Evolutionary conservation across 2,113 vertebrate genomes (phyloP), one percentile per base, ranked within the genome.

Genomic region (Channa argus): DNA sequence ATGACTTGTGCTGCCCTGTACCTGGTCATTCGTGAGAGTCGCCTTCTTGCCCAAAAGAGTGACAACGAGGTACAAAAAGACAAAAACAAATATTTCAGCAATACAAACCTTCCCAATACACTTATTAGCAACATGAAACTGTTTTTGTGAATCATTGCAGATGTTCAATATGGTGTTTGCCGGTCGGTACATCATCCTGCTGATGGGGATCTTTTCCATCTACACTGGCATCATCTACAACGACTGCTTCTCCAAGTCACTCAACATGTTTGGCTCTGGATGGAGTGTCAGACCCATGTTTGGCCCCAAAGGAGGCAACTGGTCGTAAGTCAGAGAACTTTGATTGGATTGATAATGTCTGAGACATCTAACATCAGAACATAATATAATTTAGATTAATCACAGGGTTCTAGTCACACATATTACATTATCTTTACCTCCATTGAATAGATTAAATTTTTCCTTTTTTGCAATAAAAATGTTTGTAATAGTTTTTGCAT

Each of bases 161-260:
- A 98, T 99, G 93, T 99, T 99, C 86, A 98, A 90, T 92, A 99
- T 96, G 85, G 89, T 99, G 51, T 99, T 99, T 77, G 95, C 95
- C 9, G 98, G 98, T 0, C 96, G 98, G 0, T 99, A 99, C 92
- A 99, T 99, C 78, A 95, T 99, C 81, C 95, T 99, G 0, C 88
- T 99, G 73, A 99, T 99, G 98, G 98, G 98, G 0, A 44, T 96
- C 8, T 99, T 99, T 92, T 99, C 98, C 68, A 92, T 96, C 2
- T 99, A 99, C 91, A 98, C 98, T 0, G 98, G 98, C 11, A 86
- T 99, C 84, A 99, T 99, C 92, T 99, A 99, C 93, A 99, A 99
- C 0, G 98, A 99, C 89, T 99, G 98, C 89, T 99, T 99, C 92
- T 98, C 98, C 83, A 99, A 99, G 81, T 96, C 98, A 2, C 95